Evolutionary conservation across 2,797 vertebrate genomes (phyloP).

Genomic region (Okamejei kenojei): DNA sequence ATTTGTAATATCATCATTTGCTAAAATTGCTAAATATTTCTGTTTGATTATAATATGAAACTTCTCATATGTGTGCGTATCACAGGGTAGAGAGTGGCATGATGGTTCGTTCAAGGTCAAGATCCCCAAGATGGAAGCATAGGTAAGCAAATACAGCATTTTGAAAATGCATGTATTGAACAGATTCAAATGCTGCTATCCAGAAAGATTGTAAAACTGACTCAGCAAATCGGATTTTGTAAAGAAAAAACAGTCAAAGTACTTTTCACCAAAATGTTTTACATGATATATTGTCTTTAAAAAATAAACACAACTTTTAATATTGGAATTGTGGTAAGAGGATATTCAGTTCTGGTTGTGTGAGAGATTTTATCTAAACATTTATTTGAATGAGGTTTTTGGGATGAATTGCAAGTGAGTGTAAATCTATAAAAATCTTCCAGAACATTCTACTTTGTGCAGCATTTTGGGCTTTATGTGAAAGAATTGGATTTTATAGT

Average conservation of each 20-base stretch:
- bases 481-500: background rate
- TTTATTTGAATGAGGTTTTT: background rate
- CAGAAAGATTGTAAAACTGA: background rate
- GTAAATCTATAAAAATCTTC: background rate
- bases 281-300: too few relatives aligned
- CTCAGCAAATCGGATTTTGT: background rate
- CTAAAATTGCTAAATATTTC: background rate
- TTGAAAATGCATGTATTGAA: background rate
- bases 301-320: background rate
- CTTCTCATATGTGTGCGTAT: background rate
- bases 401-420: background rate
- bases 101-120: slow-evolving; percentile 42
- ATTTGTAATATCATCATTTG: background rate
- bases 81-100: too few relatives aligned
- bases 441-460: background rate
- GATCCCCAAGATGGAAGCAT: slow-evolving; percentile 75
- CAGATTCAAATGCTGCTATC: too few relatives aligned
- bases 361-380: background rate
- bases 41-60: background rate
- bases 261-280: too few relatives aligned
- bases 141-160: slow-evolving; percentile 61
- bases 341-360: background rate
- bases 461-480: background rate
- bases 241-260: background rate
- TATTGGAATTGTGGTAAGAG: background rate